Percentiles rank a stretch among this genome's conserved stretches.
phyloP scores from a whole-genome alignment of 1,140 invertebrate species.

The Drosophila pachea region DNA sequence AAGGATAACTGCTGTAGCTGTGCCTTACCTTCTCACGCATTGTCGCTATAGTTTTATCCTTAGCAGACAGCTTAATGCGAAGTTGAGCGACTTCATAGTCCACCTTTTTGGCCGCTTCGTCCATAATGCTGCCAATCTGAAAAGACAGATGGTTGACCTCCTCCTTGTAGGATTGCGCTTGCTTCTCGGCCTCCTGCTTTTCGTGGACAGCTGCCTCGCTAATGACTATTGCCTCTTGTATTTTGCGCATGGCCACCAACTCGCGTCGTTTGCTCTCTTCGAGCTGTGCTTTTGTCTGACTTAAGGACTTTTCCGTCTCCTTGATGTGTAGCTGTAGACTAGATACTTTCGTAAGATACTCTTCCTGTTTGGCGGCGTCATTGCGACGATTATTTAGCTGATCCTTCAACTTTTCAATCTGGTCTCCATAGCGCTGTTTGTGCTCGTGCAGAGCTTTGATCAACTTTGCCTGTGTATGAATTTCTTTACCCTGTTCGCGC shows the following conservation, averaged over 20 bases:
- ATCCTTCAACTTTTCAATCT: slow-evolving; percentile 33
- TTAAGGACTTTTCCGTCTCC: slow-evolving; percentile 50
- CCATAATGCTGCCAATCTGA: slow-evolving; percentile 80
- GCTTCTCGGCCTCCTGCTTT: slow-evolving; percentile 75
- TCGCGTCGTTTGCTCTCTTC: slow-evolving; percentile 47
- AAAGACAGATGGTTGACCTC: slow-evolving; percentile 54
- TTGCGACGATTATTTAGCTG: slow-evolving; percentile 20
- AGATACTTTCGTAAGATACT: slow-evolving; percentile 13
- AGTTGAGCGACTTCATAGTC: slow-evolving; percentile 81
- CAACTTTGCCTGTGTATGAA: slow-evolving; percentile 50
- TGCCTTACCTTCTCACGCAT: slow-evolving; percentile 60
- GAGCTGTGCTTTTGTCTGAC: slow-evolving; percentile 15
- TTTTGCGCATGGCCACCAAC: slow-evolving; percentile 55
- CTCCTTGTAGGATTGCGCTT: slow-evolving; percentile 62
- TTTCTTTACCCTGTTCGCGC: slow-evolving; percentile 41
- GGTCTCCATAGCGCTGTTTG: slow-evolving; percentile 39
- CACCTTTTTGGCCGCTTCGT: slow-evolving; percentile 82
- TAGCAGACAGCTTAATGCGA: slow-evolving; percentile 80
- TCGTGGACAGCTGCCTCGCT: slow-evolving; percentile 80
- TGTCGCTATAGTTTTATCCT: slow-evolving; percentile 79
- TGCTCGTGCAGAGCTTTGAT: slow-evolving; percentile 59
- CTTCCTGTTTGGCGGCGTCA: not conserved
- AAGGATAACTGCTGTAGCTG: not conserved
- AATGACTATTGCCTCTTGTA: slow-evolving; percentile 80
- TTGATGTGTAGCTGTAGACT: slow-evolving; percentile 45